phyloP scores from a whole-genome alignment of 2,888 invertebrate genomes.

The Drosophila neoperkinsi region DNA sequence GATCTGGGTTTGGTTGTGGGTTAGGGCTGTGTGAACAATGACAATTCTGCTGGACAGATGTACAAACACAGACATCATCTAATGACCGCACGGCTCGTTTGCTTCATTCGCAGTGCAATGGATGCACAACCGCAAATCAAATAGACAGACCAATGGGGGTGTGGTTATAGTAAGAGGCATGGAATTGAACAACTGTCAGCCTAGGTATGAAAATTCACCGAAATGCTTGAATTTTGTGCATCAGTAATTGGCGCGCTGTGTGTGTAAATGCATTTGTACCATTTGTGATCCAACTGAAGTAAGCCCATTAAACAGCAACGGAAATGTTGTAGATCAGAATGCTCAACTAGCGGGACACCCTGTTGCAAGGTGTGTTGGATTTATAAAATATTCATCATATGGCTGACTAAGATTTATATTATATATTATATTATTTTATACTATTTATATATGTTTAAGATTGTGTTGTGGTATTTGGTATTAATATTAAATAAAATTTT shows the following conservation, averaged over 20 bases:
- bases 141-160: slow-evolving; percentile 51
- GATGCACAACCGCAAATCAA: slow-evolving; percentile 77
- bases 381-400: background rate
- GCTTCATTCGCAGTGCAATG: slow-evolving; percentile 76
- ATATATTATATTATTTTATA: background rate
- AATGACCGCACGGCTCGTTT: slow-evolving; percentile 77
- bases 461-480: background rate
- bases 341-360: background rate
- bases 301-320: background rate
- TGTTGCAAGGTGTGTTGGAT: background rate
- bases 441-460: background rate
- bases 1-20: background rate
- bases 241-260: slow-evolving; percentile 15
- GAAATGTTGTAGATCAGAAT: slow-evolving; percentile 1
- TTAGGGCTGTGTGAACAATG: slow-evolving; percentile 13
- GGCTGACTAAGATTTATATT: background rate
- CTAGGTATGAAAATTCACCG: slow-evolving; percentile 29
- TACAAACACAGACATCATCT: slow-evolving; percentile 60
- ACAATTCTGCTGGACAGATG: slow-evolving; percentile 22
- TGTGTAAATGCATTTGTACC: background rate
- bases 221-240: slow-evolving; percentile 17
- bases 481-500: background rate
- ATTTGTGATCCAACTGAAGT: background rate
- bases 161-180: background rate
- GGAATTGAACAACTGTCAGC: background rate